Percentiles rank a stretch among this genome's conserved stretches.
Conservation (phyloP, 2,113 vertebrate species). For the Euleptes europaea region DNA sequence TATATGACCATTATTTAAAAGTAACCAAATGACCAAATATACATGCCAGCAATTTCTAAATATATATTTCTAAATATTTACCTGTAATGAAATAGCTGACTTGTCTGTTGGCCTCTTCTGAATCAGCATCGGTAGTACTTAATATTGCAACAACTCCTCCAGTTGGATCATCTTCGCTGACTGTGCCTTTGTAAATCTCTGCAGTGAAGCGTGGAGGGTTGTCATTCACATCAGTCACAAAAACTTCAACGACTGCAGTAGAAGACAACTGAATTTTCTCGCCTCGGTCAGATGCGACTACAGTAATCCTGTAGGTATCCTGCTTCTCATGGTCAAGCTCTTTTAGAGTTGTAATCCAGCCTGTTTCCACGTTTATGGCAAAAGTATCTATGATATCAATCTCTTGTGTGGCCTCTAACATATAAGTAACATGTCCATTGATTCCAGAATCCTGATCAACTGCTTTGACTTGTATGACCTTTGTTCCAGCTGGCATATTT, state of each 20-base stretch:
- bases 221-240: slow-evolving; percentile 93
- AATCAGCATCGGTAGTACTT: slow-evolving; percentile 91
- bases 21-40: background rate
- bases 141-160: slow-evolving; percentile 93
- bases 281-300: slow-evolving; percentile 89
- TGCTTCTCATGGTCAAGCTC: slow-evolving; percentile 89
- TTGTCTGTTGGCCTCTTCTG: slow-evolving; percentile 89
- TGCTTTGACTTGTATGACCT: slow-evolving; percentile 91
- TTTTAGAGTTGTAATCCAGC: slow-evolving; percentile 94
- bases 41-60: background rate
- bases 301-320: slow-evolving; percentile 77
- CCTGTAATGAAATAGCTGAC: slow-evolving; percentile 94
- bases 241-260: slow-evolving; percentile 82
- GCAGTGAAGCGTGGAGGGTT: slow-evolving; percentile 94
- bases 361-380: slow-evolving; percentile 86
- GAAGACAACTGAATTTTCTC: slow-evolving; percentile 87
- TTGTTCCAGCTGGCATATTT: slow-evolving; percentile 87
- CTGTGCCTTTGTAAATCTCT: slow-evolving; percentile 96
- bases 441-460: slow-evolving; percentile 88
- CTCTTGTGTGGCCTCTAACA: slow-evolving; percentile 83
- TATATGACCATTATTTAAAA: background rate
- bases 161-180: slow-evolving; percentile 92
- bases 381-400: slow-evolving; percentile 84
- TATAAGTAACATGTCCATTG: slow-evolving; percentile 90
- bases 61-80: slow-evolving; percentile 61